A percentile compares a stretch with the other conserved stretches of the same genome.
Conservation (phyloP, 2,113 vertebrate genomes). For the Seriola quinqueradiata region DNA sequence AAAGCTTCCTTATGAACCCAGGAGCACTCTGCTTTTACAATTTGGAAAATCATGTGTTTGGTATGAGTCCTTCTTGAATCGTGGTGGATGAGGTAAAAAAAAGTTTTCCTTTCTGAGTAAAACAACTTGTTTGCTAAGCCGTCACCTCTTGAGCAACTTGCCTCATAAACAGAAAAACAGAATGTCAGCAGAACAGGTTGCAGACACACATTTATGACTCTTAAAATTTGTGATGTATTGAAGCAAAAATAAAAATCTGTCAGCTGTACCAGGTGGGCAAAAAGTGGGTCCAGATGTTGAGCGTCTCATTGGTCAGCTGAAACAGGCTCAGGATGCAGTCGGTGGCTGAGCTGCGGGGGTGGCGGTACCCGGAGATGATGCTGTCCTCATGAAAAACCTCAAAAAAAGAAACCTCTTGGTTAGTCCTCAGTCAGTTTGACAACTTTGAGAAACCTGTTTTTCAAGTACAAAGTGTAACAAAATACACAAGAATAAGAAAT, state of each 20-base stretch:
- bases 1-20: background rate
- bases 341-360: slow-evolving; percentile 88
- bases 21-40: no score
- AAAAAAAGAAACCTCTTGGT: slow-evolving; percentile 2
- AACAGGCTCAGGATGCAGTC: slow-evolving; percentile 95
- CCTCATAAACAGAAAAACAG: no score
- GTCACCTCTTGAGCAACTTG: no score
- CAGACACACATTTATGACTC: background rate
- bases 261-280: slow-evolving; percentile 90
- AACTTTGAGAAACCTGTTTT: background rate
- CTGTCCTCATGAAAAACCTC: slow-evolving; percentile 93
- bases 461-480: background rate
- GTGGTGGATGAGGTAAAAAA: background rate
- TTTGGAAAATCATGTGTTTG: no score
- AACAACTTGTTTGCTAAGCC: background rate
- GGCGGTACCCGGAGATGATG: slow-evolving; percentile 94
- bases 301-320: slow-evolving; percentile 95
- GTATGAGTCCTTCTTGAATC: background rate
- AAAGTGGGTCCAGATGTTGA: slow-evolving; percentile 98
- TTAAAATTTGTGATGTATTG: background rate
- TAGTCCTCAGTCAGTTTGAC: background rate
- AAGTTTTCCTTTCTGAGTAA: background rate
- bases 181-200: background rate
- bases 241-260: background rate
- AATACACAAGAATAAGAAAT: background rate